Base-by-base conservation (phyloP, 2,797 vertebrate genomes). In the Mallotus villosus region DNA sequence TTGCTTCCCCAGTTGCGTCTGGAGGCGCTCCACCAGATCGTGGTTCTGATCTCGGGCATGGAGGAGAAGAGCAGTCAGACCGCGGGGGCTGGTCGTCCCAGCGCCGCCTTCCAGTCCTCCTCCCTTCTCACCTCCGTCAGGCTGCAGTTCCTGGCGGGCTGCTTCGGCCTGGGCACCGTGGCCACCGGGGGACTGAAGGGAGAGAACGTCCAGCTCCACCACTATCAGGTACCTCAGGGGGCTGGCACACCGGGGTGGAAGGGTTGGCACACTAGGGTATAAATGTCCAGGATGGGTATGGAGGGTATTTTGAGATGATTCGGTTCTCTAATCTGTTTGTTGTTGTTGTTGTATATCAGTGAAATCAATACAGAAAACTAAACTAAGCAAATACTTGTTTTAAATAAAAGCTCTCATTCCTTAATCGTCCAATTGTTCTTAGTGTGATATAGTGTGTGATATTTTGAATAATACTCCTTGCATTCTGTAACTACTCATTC, bases 1-100 rank as follows among this genome's bases (percentile, higher is more conserved):
- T 16, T 67, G 32, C n/a, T 70, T 7, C 3, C 78, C 41, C 88
- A 99, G 97, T 88, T 99, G 85, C 95, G 97, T 59, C 88, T 99
- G 84, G 97, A 98, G 85, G 97, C 97, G 0, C 95, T 99, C 74
- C 97, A 99, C 84, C 97, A 99, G 92, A 98, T 99, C 41, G 93
- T 99, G 77, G 95, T 97, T 78, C 82, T 99, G 37, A 94, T 99
- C 12, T 97, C 96, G 49, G 96, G 97, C 51, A 99, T 99, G 97
- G 97, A 99, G 80, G 97, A 99, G 84, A 99, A 99, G 79, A 93
- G 95, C 76, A 94, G 93, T 74, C 83, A 94, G 71, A 87, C 90
- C 0, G 81, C 91, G 11, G 79, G 81, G 21, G 85, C 91, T 21
- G 92, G 87, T 55, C 93, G 92, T 1, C 57, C 91, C 14, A 83